Base-by-base conservation (phyloP, 2,113 vertebrate genomes). In the Mixornis gularis region DNA sequence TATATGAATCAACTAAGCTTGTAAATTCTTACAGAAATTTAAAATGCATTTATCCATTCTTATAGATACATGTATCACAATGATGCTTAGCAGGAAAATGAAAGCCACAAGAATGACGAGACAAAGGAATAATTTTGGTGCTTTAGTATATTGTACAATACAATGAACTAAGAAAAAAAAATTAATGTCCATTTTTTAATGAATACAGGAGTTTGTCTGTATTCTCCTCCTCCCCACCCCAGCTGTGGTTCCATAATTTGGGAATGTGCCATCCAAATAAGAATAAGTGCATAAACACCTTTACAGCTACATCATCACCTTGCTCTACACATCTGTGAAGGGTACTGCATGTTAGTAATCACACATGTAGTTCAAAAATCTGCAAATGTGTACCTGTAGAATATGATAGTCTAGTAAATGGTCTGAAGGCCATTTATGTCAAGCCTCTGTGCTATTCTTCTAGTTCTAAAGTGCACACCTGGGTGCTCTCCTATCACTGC, bases 241-340 rank as follows among this genome's bases (percentile, higher is more conserved):
- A 90, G 40, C 78, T 92, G 83, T 74, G 46, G 68, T 68, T 79
- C 53, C 44, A 53, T 29, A 40, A 90, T 89, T 3, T 51, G 48
- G 58, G 38, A 95, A 74, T 40, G 32, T 44, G 49, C 51, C 51
- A 77, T 53, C 92, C 59, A 92, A 82, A 59, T 26, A 83, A 55
- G 51, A 94, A 62, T 36, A 85, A 73, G 59, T 87, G 41, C 68
- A 74, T 27, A 52, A 60, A 29, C 52, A 93, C 53, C 52, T 92
- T 86, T 60, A 80, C 17, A 90, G 52, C 18, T 69, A 69, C 38
- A 46, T 24, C 77, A 79, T 44, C 70, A 85, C 74, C 80, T 89
- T 79, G 53, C 34, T 81, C 44, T 46, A 87, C 41, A 71, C 77
- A 91, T 77, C 87, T 91, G 76, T 64, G 82, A 85, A 83, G 86